Conservation (phyloP, 2,797 vertebrate species). For the Fistularia commersonii region DNA sequence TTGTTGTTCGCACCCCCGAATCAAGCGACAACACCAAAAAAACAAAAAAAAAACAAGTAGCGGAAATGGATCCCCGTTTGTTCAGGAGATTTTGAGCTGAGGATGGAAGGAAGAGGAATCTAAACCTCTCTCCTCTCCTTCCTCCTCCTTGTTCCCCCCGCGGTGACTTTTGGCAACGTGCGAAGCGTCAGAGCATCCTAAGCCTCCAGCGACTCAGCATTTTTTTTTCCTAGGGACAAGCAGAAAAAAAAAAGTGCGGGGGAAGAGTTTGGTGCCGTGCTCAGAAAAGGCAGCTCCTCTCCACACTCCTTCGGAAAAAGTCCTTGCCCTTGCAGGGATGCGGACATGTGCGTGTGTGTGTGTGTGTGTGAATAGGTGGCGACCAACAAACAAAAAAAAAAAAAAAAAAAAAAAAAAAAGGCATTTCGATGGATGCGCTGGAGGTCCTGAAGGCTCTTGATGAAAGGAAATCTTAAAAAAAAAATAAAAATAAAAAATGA, state of each 20-base stretch:
- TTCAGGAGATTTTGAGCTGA: conserved; percentile 58
- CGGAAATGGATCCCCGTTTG: conserved; percentile 52
- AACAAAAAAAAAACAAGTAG: background rate
- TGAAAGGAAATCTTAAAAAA: conserved; percentile 31
- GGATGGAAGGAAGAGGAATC: conserved; percentile 58
- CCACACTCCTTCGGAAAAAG: conserved; percentile 23
- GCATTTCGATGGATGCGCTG: conserved; percentile 51
- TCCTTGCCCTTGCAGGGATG: conserved; percentile 6
- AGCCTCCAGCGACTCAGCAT: conserved; percentile 68
- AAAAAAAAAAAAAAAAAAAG: conserved; percentile 38
- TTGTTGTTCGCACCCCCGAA: conserved; percentile 62
- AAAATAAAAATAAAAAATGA: conserved; percentile 24
- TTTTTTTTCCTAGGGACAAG: conserved; percentile 50
- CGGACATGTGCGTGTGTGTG: conserved; percentile 4
- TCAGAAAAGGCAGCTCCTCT: conserved; percentile 30
- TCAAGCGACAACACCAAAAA: conserved; percentile 64
- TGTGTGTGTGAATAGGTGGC: background rate
- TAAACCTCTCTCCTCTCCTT: conserved; percentile 50
- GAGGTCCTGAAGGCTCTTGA: conserved; percentile 54
- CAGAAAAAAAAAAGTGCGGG: conserved; percentile 42
- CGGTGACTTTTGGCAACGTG: conserved; percentile 72
- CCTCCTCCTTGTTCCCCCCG: conserved; percentile 41
- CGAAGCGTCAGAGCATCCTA: conserved; percentile 59
- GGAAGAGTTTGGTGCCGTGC: conserved; percentile 36
- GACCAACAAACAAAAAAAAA: background rate